Evolutionary conservation across 2,113 vertebrate species (phyloP).

Genomic region (Sialia sialis): DNA sequence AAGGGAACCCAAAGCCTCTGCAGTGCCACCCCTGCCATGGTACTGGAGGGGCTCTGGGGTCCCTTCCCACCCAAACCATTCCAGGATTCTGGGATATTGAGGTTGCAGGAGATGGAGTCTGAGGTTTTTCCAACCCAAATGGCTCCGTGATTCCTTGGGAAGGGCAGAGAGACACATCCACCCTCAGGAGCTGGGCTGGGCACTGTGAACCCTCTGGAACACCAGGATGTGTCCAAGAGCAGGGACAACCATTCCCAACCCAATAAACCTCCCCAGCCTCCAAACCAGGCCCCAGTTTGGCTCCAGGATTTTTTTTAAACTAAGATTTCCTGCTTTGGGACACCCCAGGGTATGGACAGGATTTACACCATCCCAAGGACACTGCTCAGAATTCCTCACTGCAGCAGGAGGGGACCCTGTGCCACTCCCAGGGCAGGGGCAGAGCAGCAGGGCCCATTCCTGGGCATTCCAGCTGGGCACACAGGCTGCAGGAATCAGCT

Average conservation of each 20-base stretch:
- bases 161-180: neutral
- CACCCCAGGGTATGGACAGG: accelerated
- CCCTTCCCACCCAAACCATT: neutral
- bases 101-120: neutral
- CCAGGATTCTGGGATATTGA: neutral
- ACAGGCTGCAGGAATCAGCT: neutral
- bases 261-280: neutral
- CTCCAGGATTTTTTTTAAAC: neutral
- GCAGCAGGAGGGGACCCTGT: neutral
- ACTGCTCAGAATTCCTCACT: accelerated
- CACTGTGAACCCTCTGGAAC: accelerated
- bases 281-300: neutral
- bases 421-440: neutral
- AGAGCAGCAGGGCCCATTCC: neutral
- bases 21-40: neutral
- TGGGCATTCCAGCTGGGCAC: neutral
- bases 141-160: neutral
- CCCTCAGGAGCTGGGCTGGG: accelerated
- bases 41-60: accelerated
- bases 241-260: neutral
- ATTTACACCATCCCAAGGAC: neutral
- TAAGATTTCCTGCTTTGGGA: neutral
- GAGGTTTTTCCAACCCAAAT: neutral
- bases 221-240: neutral
- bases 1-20: neutral